These are phyloP conservation scores for Augochlorella aurata DNA, from an alignment of 2,888 invertebrate species.

Conservation along the genomic window DNA sequence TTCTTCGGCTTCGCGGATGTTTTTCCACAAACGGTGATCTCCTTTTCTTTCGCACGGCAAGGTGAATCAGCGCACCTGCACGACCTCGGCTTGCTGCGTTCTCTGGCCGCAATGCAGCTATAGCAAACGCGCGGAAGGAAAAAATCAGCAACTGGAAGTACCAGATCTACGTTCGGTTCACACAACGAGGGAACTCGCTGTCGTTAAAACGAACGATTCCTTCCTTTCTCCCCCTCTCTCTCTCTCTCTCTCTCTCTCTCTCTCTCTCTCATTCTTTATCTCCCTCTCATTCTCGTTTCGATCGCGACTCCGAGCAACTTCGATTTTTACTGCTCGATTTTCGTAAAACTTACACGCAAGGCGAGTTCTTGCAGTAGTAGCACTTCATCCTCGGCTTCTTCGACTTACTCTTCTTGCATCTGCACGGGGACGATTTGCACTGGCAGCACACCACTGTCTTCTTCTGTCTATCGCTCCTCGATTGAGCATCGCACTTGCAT, in stretches of 20 bases:
- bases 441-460: constrained; percentile 53
- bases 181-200: constrained; percentile 18
- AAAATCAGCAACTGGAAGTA: constrained; percentile 46
- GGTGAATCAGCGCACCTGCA: constrained; percentile 65
- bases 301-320: neutral
- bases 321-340: neutral
- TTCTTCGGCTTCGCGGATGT: constrained; percentile 42
- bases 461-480: constrained; percentile 39
- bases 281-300: neutral
- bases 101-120: constrained; percentile 56
- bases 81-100: constrained; percentile 57
- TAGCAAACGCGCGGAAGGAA: constrained; percentile 47
- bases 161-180: constrained; percentile 24
- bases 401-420: constrained; percentile 60
- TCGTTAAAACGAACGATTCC: neutral
- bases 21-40: constrained; percentile 40
- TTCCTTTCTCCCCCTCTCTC: neutral
- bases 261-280: neutral
- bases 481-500: constrained; percentile 50
- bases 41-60: constrained; percentile 47
- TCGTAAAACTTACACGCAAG: constrained; percentile 68
- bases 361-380: constrained; percentile 74
- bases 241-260: neutral
- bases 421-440: constrained; percentile 67
- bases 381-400: constrained; percentile 70